Evolutionary conservation across 2,888 invertebrate species (phyloP).

Genomic region (Polylopha cassiicola): DNA sequence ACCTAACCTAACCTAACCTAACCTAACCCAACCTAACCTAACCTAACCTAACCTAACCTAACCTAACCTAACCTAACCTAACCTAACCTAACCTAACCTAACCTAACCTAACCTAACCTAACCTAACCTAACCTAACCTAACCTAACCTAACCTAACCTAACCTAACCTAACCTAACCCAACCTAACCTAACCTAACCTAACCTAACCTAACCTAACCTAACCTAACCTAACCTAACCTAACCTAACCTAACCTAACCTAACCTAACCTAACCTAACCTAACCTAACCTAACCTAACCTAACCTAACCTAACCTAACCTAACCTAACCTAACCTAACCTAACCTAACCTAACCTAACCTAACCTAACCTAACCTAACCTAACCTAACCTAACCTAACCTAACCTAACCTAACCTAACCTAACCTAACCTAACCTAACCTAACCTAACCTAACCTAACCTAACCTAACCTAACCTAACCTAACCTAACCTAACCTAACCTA

Average conservation of each 20-base stretch:
- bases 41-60: constrained; percentile 5
- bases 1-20: constrained; percentile 6
- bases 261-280: constrained; percentile 6
- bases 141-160: constrained; percentile 6
- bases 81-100: constrained; percentile 6
- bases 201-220: constrained; percentile 6
- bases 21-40: constrained; percentile 1
- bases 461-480: constrained; percentile 6
- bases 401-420: constrained; percentile 6
- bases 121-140: constrained; percentile 6
- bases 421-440: constrained; percentile 6
- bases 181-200: constrained; percentile 6
- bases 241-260: constrained; percentile 6
- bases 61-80: constrained; percentile 5
- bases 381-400: constrained; percentile 6
- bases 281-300: constrained; percentile 6
- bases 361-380: constrained; percentile 6
- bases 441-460: constrained; percentile 6
- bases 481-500: constrained; percentile 6
- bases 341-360: constrained; percentile 6
- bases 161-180: constrained; percentile 5
- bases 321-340: constrained; percentile 6
- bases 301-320: constrained; percentile 6
- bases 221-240: constrained; percentile 6
- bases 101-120: constrained; percentile 4